A percentile compares a stretch with the other conserved stretches of the same genome.
Conservation (phyloP, 2,888 invertebrate species). For the Conops quadrifasciatus region DNA sequence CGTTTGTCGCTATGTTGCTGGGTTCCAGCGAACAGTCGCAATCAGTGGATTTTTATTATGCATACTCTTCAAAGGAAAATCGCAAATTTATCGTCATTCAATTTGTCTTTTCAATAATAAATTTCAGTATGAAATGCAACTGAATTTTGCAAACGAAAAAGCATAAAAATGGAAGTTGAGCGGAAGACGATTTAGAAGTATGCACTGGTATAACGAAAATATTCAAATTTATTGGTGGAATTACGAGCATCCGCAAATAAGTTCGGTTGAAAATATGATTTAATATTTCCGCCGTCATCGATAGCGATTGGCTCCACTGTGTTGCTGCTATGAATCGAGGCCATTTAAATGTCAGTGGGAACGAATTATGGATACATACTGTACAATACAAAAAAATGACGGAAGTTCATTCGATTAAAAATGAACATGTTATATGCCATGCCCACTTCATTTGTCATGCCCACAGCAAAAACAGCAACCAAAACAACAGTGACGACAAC, state of each 20-base stretch:
- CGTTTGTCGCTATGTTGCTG: not conserved
- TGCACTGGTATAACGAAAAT: not conserved
- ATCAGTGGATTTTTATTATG: constrained; percentile 4
- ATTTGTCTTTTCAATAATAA: constrained; percentile 53
- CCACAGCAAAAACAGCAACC: no score
- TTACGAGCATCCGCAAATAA: constrained; percentile 22
- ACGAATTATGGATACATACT: no score
- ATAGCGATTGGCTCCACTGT: no score
- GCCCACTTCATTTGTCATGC: no score
- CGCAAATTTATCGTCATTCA: constrained; percentile 61
- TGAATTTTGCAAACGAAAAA: constrained; percentile 51
- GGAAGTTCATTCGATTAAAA: no score
- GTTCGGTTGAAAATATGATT: constrained; percentile 22
- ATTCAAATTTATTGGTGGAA: constrained; percentile 8
- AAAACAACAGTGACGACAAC: no score
- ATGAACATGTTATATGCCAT: no score
- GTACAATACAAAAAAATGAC: no score
- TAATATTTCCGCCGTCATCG: constrained; percentile 13
- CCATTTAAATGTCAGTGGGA: no score
- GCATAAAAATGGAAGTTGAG: constrained; percentile 5
- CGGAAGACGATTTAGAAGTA: not conserved
- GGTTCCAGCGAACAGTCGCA: no score
- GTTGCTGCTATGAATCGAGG: no score
- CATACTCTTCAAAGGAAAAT: constrained; percentile 51
- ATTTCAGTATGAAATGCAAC: constrained; percentile 54